A percentile compares a stretch with the other conserved stretches of the same genome.
These are phyloP conservation scores for Pristionchus japonicus DNA, from an alignment of 2,888 invertebrate genomes.

Conservation along the genomic window DNA sequence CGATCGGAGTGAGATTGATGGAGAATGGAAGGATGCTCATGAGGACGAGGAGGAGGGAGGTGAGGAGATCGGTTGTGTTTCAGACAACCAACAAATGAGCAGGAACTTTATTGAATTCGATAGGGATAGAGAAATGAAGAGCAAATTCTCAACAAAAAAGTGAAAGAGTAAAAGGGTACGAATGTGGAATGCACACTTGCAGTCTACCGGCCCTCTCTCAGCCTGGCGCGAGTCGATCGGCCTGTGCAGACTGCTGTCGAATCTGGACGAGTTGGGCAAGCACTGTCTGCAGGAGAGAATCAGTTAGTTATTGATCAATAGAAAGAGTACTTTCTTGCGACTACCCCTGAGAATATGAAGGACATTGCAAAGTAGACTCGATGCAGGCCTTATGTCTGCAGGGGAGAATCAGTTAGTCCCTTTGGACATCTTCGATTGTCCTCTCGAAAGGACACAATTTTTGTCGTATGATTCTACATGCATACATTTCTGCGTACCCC, in stretches of 20 bases:
- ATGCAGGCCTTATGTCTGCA: no score
- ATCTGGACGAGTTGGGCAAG: slow-evolving; percentile 45
- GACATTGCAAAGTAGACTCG: no score
- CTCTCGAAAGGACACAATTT: no score
- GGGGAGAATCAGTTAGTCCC: no score
- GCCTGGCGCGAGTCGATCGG: slow-evolving; percentile 23
- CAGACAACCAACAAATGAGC: background rate
- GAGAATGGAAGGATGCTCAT: background rate
- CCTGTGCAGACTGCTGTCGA: slow-evolving; percentile 1
- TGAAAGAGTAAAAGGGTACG: background rate
- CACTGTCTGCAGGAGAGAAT: slow-evolving; percentile 48
- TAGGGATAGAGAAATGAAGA: no score
- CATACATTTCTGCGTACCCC: no score
- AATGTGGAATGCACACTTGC: background rate
- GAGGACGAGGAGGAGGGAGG: background rate
- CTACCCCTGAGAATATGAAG: background rate
- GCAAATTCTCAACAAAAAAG: no score
- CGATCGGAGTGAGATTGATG: slow-evolving; percentile 11
- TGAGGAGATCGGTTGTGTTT: background rate
- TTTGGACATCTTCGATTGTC: no score
- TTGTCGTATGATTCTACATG: background rate
- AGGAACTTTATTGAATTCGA: no score
- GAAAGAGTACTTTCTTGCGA: background rate
- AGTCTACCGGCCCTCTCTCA: background rate
- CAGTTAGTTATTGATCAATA: no score